Conservation (phyloP, 2,797 vertebrate species). For the Spinus olivaceus region DNA sequence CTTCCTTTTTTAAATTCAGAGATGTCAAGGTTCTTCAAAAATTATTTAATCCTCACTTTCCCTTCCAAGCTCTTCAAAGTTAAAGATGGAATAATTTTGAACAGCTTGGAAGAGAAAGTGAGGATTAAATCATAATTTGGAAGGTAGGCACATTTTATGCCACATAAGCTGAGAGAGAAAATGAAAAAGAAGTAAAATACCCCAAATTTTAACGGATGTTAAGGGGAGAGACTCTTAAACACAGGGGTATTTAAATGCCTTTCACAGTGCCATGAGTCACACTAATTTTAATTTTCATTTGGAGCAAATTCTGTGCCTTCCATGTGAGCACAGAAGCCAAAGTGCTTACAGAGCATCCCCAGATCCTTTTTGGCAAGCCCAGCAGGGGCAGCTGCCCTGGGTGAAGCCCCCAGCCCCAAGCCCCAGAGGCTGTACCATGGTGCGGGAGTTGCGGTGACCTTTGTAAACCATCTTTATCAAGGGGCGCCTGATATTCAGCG, state of each 20-base stretch:
- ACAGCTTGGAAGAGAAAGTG: background rate
- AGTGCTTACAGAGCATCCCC: background rate
- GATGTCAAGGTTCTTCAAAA: background rate
- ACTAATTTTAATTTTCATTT: background rate
- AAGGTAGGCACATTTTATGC: background rate
- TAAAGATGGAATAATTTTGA: background rate
- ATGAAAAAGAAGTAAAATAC: background rate
- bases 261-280: background rate
- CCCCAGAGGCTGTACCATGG: conserved; percentile 83
- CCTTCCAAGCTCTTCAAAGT: background rate
- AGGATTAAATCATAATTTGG: background rate
- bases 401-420: background rate
- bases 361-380: background rate
- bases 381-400: background rate
- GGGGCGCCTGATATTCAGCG: conserved; percentile 91
- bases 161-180: background rate
- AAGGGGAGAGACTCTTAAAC: background rate
- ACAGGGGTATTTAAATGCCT: background rate
- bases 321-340: background rate
- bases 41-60: background rate
- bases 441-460: conserved; percentile 97
- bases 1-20: background rate
- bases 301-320: background rate
- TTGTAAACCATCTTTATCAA: conserved; percentile 95
- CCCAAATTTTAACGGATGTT: background rate